Evolutionary conservation across 1,140 invertebrate genomes (phyloP).

Genomic region (Drosophila repleta): DNA sequence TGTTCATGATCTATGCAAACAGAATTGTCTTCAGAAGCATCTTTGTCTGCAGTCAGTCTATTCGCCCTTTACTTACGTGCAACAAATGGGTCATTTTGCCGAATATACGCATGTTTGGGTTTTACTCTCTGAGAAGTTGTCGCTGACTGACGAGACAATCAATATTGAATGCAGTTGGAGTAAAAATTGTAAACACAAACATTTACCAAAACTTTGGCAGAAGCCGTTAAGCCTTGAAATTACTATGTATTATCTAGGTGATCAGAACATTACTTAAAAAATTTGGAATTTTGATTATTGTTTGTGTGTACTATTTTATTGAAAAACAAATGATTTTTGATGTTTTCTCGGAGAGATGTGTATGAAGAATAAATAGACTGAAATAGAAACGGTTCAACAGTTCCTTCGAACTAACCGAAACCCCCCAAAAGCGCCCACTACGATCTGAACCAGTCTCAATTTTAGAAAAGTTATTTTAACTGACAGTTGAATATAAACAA

Average conservation of each 20-base stretch:
- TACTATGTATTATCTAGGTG: background rate
- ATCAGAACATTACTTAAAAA: conserved; percentile 4
- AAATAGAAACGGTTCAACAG: no score
- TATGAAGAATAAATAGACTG: background rate
- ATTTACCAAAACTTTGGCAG: background rate
- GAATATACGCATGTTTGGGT: background rate
- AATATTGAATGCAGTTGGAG: background rate
- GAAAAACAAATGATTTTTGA: background rate
- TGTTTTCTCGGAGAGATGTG: background rate
- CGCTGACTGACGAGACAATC: background rate
- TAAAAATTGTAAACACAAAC: background rate
- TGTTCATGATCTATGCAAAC: no score
- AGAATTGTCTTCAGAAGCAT: no score
- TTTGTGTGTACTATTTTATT: background rate
- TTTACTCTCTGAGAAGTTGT: background rate
- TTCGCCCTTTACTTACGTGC: conserved; percentile 3
- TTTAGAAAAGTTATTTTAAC: background rate
- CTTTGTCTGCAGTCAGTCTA: background rate
- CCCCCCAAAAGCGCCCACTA: conserved; percentile 3
- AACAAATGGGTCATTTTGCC: conserved; percentile 7
- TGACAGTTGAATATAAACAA: background rate
- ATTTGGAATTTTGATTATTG: conserved; percentile 3
- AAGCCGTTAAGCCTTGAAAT: background rate
- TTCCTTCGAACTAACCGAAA: background rate
- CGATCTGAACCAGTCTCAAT: background rate